Evolutionary conservation across 2,797 vertebrate genomes (phyloP).

Genomic region (Pipistrellus pipistrellus): DNA sequence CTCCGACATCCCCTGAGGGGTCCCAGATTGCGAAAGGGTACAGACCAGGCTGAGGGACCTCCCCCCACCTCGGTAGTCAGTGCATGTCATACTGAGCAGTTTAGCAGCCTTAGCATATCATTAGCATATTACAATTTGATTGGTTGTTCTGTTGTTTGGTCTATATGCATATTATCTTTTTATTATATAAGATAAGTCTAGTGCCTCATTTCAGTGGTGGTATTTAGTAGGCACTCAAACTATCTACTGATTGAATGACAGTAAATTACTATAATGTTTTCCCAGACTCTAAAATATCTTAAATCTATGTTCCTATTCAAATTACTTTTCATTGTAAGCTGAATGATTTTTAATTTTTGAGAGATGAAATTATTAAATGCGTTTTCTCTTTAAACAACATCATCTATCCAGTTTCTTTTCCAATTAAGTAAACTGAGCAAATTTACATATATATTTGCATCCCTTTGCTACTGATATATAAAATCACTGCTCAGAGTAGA

Average conservation of each 20-base stretch:
- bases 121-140: too few relatives aligned
- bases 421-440: background rate
- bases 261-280: background rate
- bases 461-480: background rate
- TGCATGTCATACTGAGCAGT: too few relatives aligned
- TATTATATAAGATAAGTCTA: background rate
- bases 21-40: too few relatives aligned
- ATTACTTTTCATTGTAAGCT: background rate
- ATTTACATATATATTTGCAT: background rate
- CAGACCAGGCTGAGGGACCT: too few relatives aligned
- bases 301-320: background rate
- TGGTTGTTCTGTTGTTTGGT: too few relatives aligned
- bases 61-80: too few relatives aligned
- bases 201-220: background rate
- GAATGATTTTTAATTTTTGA: background rate
- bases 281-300: background rate
- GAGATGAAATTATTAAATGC: background rate
- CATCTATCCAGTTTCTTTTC: background rate
- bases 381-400: background rate
- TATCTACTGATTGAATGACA: background rate
- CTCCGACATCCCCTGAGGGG: too few relatives aligned
- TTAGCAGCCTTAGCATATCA: too few relatives aligned
- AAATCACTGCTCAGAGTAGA: background rate
- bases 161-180: too few relatives aligned
- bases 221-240: background rate